A percentile compares a stretch with the other conserved stretches of the same genome.
These are phyloP conservation scores for Pristionchus mayeri DNA, from an alignment of 2,888 invertebrate genomes.

Conservation along the genomic window DNA sequence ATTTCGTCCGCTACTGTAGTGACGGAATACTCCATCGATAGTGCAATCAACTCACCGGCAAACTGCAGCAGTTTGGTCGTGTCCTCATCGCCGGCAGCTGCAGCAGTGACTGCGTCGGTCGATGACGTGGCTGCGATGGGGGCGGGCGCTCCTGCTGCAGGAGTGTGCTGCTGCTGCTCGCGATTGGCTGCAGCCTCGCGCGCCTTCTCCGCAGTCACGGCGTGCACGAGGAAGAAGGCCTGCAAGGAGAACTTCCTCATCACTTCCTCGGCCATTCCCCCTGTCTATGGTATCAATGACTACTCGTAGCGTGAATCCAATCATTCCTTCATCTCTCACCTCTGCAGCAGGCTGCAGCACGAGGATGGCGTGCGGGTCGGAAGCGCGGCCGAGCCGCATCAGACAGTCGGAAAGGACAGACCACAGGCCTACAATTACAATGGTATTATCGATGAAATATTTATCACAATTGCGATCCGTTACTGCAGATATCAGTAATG, in stretches of 20 bases:
- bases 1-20: not conserved
- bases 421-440: slow-evolving; percentile 82
- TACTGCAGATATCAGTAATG: too few species aligned
- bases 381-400: slow-evolving; percentile 86
- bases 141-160: slow-evolving; percentile 45
- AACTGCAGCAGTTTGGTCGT: slow-evolving; percentile 87
- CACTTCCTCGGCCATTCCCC: not conserved
- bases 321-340: slow-evolving; percentile 52
- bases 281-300: not conserved
- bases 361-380: slow-evolving; percentile 89
- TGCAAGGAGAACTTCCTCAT: not conserved
- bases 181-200: slow-evolving; percentile 51
- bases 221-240: slow-evolving; percentile 90
- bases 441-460: too few species aligned
- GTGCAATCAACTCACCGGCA: slow-evolving; percentile 81
- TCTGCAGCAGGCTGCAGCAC: slow-evolving; percentile 90
- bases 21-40: not conserved
- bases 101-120: slow-evolving; percentile 50
- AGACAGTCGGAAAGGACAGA: slow-evolving; percentile 86
- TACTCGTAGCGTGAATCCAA: not conserved
- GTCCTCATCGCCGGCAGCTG: slow-evolving; percentile 80
- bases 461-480: too few species aligned
- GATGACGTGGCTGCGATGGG: slow-evolving; percentile 51
- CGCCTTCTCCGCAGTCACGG: slow-evolving; percentile 75
- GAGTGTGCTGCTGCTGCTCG: too few species aligned